Conservation (phyloP, 2,888 invertebrate species). For the Hanleya hanleyi region DNA sequence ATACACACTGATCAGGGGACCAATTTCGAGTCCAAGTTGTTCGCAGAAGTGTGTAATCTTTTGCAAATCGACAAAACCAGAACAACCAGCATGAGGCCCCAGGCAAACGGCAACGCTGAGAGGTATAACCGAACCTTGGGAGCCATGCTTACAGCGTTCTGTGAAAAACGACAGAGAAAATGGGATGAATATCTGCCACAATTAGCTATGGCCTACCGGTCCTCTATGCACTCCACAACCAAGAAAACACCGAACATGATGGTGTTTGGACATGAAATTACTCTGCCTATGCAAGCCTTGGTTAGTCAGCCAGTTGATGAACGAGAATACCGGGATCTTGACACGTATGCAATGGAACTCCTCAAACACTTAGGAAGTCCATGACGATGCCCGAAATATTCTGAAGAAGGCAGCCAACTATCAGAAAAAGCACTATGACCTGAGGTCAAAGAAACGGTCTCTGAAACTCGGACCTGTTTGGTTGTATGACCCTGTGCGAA, state of each 20-base stretch:
- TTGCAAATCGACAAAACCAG: conserved; percentile 30
- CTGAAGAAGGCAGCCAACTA: conserved; percentile 20
- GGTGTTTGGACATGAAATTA: conserved; percentile 24
- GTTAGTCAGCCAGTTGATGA: not conserved
- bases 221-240: conserved; percentile 36
- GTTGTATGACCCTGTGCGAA: conserved; percentile 24
- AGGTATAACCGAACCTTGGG: conserved; percentile 45
- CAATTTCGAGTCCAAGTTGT: conserved; percentile 24
- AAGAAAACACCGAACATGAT: conserved; percentile 33
- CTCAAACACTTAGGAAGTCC: no score
- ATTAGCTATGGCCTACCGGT: no score
- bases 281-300: conserved; percentile 32
- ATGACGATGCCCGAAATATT: conserved; percentile 21
- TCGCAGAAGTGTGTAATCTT: conserved; percentile 30
- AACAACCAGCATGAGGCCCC: conserved; percentile 23
- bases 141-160: conserved; percentile 44
- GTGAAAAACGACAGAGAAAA: conserved; percentile 38
- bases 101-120: conserved; percentile 50
- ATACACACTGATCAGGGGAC: conserved; percentile 37
- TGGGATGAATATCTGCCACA: no score
- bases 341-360: no score
- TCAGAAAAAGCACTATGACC: conserved; percentile 33
- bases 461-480: conserved; percentile 20
- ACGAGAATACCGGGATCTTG: no score
- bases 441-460: conserved; percentile 21